Evolutionary conservation across 2,797 vertebrate species (phyloP).

Genomic region (Chloroceryle inda): DNA sequence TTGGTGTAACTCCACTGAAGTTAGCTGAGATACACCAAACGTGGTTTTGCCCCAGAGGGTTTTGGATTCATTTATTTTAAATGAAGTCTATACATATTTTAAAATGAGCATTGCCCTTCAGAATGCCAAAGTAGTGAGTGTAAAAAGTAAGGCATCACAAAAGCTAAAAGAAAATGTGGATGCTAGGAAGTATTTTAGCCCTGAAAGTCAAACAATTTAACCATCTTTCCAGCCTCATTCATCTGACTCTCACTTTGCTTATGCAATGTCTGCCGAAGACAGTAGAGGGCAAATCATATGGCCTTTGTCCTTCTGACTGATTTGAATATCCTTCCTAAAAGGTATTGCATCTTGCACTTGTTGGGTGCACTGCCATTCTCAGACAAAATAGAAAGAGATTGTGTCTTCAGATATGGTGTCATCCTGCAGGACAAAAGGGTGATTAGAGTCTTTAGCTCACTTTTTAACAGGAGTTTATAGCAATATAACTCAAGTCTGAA

Average conservation of each 20-base stretch:
- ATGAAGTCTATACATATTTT: constrained; percentile 68
- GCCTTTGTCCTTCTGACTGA: not conserved
- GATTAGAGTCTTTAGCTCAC: not conserved
- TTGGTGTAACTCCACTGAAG: constrained; percentile 4
- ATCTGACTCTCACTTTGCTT: not conserved
- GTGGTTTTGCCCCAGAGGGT: constrained; percentile 2
- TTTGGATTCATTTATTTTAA: constrained; percentile 63
- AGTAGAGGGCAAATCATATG: not conserved
- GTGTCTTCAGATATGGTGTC: not conserved
- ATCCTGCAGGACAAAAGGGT: not conserved
- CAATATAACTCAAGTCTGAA: not conserved
- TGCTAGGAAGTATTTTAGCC: not conserved
- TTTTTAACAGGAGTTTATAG: not conserved
- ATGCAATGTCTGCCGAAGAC: not conserved
- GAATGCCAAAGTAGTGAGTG: constrained; percentile 38
- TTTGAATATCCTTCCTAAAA: not conserved
- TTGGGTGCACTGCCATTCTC: not conserved
- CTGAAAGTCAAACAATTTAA: constrained; percentile 25
- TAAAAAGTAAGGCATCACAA: constrained; percentile 10
- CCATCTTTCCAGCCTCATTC: not conserved
- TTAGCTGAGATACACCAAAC: constrained; percentile 27
- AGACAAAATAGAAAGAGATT: not conserved
- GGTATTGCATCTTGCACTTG: not conserved
- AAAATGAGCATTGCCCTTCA: constrained; percentile 56
- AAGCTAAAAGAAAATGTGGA: constrained; percentile 27